Evolutionary conservation across 2,797 vertebrate species (phyloP).

Genomic region (Lithobates sylvaticus): DNA sequence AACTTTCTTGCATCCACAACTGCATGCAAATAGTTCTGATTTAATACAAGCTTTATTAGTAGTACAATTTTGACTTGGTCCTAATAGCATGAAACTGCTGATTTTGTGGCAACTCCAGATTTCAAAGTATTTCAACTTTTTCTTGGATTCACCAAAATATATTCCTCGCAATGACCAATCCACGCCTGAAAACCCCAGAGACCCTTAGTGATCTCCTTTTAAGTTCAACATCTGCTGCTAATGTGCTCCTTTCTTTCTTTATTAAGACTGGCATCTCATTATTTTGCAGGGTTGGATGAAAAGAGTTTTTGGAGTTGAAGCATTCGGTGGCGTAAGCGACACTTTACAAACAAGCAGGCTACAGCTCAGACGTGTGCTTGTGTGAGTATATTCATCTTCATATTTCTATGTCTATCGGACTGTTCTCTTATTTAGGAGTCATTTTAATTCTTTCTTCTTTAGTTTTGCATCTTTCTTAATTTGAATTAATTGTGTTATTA

Average conservation of each 20-base stretch:
- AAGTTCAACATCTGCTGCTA: conserved; percentile 77
- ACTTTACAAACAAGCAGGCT: conserved; percentile 8
- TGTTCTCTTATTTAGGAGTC: too few species aligned
- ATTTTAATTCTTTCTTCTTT: too few species aligned
- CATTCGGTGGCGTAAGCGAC: background rate
- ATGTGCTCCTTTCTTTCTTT: conserved; percentile 54
- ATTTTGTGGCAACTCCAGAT: too few species aligned
- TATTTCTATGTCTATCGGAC: too few species aligned
- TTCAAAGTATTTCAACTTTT: background rate
- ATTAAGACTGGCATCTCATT: conserved; percentile 30
- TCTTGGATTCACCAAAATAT: conserved; percentile 35
- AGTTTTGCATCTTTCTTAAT: too few species aligned
- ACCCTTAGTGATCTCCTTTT: conserved; percentile 75
- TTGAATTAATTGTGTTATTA: too few species aligned
- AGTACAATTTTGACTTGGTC: too few species aligned
- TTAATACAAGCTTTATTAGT: too few species aligned
- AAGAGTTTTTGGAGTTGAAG: background rate
- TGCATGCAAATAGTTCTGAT: too few species aligned
- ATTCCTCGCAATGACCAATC: conserved; percentile 67
- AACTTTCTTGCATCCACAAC: too few species aligned
- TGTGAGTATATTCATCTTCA: conserved; percentile 9
- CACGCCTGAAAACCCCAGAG: conserved; percentile 72
- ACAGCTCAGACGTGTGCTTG: background rate
- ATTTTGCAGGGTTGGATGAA: conserved; percentile 27
- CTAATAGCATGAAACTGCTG: too few species aligned